phyloP scores from a whole-genome alignment of 2,888 invertebrate genomes.

The Actias luna region DNA sequence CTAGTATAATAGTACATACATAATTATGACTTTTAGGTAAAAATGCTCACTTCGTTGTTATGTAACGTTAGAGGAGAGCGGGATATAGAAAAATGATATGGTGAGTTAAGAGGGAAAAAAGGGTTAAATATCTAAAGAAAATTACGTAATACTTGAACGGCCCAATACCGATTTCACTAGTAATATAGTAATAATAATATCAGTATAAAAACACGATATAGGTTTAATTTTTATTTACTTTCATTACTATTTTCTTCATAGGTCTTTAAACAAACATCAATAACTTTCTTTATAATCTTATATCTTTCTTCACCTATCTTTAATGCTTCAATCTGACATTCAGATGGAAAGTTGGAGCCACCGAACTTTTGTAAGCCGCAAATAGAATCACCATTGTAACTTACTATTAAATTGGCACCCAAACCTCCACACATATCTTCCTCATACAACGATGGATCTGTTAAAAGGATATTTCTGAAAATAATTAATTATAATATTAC shows the following conservation, averaged over 20 bases:
- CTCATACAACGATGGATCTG: constrained; percentile 93
- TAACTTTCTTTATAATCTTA: constrained; percentile 70
- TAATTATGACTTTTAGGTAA: no score
- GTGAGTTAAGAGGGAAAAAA: no score
- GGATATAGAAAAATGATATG: no score
- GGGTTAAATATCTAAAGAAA: no score
- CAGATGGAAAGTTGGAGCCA: constrained; percentile 82
- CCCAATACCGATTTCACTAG: no score
- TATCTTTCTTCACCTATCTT: constrained; percentile 82
- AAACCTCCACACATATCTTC: constrained; percentile 87
- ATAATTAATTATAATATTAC: constrained; percentile 25
- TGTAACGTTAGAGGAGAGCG: no score
- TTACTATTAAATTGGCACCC: constrained; percentile 84
- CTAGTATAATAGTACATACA: no score
- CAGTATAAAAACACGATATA: not conserved
- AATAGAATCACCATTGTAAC: constrained; percentile 83
- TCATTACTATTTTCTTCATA: constrained; percentile 32
- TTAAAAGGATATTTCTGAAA: constrained; percentile 84
- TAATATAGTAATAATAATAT: no score
- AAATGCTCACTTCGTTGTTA: no score
- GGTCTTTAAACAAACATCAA: constrained; percentile 59
- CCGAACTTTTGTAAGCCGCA: constrained; percentile 89
- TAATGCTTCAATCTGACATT: constrained; percentile 82
- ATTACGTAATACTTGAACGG: no score
- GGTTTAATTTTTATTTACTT: constrained; percentile 5